A percentile compares a stretch with the other conserved stretches of the same genome.
These are phyloP conservation scores for Dipodomys spectabilis DNA, from an alignment of 2,113 vertebrate species.

Conservation along the genomic window DNA sequence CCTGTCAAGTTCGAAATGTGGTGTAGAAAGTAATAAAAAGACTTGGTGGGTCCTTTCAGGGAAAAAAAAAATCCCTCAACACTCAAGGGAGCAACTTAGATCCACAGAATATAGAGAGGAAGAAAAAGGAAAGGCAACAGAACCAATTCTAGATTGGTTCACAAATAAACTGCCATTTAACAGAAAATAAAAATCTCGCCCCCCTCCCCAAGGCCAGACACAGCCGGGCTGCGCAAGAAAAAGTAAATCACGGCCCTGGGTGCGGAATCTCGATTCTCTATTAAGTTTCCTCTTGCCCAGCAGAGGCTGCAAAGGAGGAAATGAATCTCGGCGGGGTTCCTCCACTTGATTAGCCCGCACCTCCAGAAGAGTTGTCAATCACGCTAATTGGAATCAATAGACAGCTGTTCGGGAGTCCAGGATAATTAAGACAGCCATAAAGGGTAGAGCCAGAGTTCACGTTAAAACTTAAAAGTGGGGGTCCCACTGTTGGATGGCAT, in stretches of 20 bases:
- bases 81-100: constrained; percentile 53
- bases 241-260: constrained; percentile 64
- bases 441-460: constrained; percentile 71
- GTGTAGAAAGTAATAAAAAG: constrained; percentile 62
- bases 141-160: constrained; percentile 49
- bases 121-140: constrained; percentile 47
- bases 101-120: constrained; percentile 42
- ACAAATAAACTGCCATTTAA: constrained; percentile 62
- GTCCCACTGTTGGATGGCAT: constrained; percentile 76
- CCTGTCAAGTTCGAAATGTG: constrained; percentile 60
- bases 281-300: constrained; percentile 80
- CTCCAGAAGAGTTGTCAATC: constrained; percentile 85
- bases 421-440: constrained; percentile 84
- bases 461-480: constrained; percentile 78
- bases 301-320: constrained; percentile 84
- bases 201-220: not conserved
- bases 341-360: constrained; percentile 85
- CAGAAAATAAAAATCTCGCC: not conserved
- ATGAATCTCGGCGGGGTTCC: constrained; percentile 87
- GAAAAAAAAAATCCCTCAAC: constrained; percentile 48
- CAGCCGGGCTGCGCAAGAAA: constrained; percentile 41
- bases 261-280: constrained; percentile 65
- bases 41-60: constrained; percentile 23
- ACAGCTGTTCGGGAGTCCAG: constrained; percentile 82
- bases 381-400: constrained; percentile 87